phyloP scores from a whole-genome alignment of 2,797 vertebrate species.

The Hoplostethus atlanticus region DNA sequence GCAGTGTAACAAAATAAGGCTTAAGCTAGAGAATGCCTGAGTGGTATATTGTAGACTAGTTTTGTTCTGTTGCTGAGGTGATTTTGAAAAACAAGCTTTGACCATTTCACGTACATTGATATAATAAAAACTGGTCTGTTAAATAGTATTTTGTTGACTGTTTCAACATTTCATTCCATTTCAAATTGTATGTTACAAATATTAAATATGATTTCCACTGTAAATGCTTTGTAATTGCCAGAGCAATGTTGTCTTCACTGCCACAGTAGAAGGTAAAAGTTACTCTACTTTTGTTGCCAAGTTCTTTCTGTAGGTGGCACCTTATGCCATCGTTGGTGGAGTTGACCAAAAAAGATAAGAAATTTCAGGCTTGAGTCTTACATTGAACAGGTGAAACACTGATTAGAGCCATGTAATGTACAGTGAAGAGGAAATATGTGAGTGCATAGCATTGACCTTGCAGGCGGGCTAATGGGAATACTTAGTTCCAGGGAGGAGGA shows the following conservation, averaged over 20 bases:
- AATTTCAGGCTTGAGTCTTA: background rate
- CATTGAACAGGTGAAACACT: constrained; percentile 5
- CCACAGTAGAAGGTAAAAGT: background rate
- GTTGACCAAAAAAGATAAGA: background rate
- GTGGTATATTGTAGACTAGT: background rate
- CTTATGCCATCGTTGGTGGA: background rate
- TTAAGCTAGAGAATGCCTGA: background rate
- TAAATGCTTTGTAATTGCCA: background rate
- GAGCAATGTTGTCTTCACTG: background rate
- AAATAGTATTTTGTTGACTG: too few relatives aligned
- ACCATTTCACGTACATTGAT: too few relatives aligned
- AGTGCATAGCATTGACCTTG: constrained; percentile 72
- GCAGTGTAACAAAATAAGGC: background rate
- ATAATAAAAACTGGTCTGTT: too few relatives aligned
- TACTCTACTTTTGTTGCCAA: background rate
- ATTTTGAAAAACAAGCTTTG: background rate
- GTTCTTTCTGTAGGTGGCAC: background rate
- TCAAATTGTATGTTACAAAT: too few relatives aligned
- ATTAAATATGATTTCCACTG: too few relatives aligned
- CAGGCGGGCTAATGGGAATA: constrained; percentile 68
- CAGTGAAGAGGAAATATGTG: constrained; percentile 51
- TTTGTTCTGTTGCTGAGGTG: background rate
- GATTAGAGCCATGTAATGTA: constrained; percentile 5
- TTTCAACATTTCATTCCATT: too few relatives aligned
- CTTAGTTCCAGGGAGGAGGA: constrained; percentile 68